A percentile compares a stretch with the other conserved stretches of the same genome.
phyloP scores from a whole-genome alignment of 1,140 invertebrate species.

The Nylanderia fulva region DNA sequence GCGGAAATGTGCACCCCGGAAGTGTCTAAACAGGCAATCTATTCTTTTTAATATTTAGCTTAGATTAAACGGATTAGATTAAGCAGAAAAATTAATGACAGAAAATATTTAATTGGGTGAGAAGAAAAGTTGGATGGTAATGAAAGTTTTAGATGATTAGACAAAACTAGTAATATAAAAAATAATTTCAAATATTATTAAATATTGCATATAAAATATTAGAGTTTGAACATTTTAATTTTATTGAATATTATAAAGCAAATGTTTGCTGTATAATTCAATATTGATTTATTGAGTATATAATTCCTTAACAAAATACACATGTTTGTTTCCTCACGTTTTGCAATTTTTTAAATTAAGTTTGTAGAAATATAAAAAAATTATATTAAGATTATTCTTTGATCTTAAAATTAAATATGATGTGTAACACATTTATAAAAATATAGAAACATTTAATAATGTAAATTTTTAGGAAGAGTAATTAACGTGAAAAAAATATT shows the following conservation, averaged over 20 bases:
- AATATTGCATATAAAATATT: not conserved
- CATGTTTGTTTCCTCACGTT: not conserved
- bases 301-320: too few relatives aligned
- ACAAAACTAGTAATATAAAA: too few relatives aligned
- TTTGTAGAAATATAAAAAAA: not conserved
- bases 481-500: too few relatives aligned
- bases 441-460: not conserved
- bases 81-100: not conserved
- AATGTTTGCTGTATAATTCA: too few relatives aligned
- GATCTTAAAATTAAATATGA: not conserved
- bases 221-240: not conserved
- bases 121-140: too few relatives aligned
- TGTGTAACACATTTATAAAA: too few relatives aligned
- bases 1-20: constrained; percentile 71
- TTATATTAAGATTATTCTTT: not conserved
- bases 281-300: too few relatives aligned
- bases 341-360: not conserved
- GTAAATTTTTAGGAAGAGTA: not conserved
- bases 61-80: not conserved
- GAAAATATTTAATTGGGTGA: not conserved
- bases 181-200: not conserved
- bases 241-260: not conserved
- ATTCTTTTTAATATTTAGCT: constrained; percentile 9
- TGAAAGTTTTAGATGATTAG: not conserved
- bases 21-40: constrained; percentile 74